Conservation (phyloP, 2,113 vertebrate genomes). For the Gallinago undulata region DNA sequence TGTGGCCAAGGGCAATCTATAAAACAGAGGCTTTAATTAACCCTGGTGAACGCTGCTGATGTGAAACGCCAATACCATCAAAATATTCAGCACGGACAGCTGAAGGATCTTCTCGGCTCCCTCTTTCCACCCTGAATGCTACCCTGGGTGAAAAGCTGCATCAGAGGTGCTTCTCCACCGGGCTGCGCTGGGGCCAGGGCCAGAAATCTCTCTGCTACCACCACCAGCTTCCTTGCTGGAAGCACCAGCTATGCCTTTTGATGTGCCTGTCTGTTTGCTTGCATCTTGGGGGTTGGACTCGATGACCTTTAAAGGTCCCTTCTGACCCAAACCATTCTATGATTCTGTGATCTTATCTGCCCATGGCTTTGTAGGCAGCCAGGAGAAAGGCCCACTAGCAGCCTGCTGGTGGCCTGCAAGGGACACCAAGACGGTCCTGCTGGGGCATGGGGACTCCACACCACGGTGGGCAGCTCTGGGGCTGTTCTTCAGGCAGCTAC, state of each 20-base stretch:
- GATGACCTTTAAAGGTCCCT: neutral
- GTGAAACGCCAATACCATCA: neutral
- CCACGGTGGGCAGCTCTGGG: neutral
- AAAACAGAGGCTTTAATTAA: slow-evolving; percentile 50
- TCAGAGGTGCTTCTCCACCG: neutral
- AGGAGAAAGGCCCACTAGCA: neutral
- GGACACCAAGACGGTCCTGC: neutral
- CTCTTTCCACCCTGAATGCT: accelerated
- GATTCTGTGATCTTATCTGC: neutral
- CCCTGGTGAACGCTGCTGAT: neutral
- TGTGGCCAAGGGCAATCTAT: neutral
- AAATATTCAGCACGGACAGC: neutral
- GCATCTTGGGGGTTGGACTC: neutral
- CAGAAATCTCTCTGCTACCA: neutral
- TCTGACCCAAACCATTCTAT: neutral
- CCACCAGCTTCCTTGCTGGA: neutral
- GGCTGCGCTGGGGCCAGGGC: neutral
- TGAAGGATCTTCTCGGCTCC: neutral
- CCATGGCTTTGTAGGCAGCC: neutral
- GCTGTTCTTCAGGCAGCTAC: neutral
- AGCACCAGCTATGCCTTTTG: neutral
- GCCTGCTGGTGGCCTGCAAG: neutral
- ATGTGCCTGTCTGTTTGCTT: accelerated
- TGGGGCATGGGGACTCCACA: accelerated
- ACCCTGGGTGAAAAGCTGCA: neutral